A percentile compares a stretch with the other conserved stretches of the same genome.
phyloP scores from a whole-genome alignment of 2,888 invertebrate genomes.

The Drosophila birchii region DNA sequence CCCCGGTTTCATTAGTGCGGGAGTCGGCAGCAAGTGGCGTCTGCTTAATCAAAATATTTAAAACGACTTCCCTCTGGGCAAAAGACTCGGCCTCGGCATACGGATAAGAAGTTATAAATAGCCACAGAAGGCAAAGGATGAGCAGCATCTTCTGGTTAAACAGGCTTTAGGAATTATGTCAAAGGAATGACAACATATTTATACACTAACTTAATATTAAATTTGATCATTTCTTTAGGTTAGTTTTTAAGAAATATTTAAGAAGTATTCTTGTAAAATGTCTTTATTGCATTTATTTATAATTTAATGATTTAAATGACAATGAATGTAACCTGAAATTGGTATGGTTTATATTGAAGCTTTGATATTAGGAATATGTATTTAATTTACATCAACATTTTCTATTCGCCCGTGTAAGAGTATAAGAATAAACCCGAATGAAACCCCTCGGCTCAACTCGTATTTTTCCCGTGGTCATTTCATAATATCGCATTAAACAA shows the following conservation, averaged over 20 bases:
- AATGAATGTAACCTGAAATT: too few relatives aligned
- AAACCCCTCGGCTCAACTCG: background rate
- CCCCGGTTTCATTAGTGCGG: slow-evolving; percentile 46
- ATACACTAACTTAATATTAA: background rate
- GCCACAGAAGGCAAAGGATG: slow-evolving; percentile 43
- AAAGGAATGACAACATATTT: background rate
- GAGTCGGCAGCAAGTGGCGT: slow-evolving; percentile 64
- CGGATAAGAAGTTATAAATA: slow-evolving; percentile 57
- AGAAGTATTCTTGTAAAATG: background rate
- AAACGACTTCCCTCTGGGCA: slow-evolving; percentile 63
- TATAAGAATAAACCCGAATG: slow-evolving; percentile 20
- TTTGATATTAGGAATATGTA: background rate
- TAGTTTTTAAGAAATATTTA: background rate
- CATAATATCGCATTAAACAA: slow-evolving; percentile 62
- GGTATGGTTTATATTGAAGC: too few relatives aligned
- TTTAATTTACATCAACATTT: background rate
- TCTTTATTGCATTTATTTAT: background rate
- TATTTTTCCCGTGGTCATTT: slow-evolving; percentile 34
- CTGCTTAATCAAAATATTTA: slow-evolving; percentile 75
- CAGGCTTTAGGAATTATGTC: slow-evolving; percentile 30
- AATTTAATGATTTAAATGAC: background rate
- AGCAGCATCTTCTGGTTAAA: slow-evolving; percentile 26
- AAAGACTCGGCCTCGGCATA: slow-evolving; percentile 18
- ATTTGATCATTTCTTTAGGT: background rate
- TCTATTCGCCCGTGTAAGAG: background rate